Percentiles rank a stretch among this genome's conserved stretches.
phyloP scores from a whole-genome alignment of 1,140 invertebrate genomes.

The Palaemon carinicauda region DNA sequence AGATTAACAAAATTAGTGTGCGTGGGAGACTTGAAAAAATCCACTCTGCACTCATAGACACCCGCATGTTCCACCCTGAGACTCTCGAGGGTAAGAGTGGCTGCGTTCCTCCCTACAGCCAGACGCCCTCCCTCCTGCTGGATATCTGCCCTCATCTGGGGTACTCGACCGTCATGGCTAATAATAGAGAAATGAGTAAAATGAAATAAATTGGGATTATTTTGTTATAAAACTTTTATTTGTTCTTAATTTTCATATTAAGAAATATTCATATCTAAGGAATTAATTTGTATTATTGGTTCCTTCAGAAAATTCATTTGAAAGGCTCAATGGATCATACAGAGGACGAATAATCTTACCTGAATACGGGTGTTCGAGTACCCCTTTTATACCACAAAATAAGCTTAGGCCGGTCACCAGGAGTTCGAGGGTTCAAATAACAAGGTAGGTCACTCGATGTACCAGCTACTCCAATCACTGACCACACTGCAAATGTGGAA shows the following conservation, averaged over 20 bases:
- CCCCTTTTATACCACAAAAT: conserved; percentile 57
- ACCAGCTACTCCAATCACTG: conserved; percentile 50
- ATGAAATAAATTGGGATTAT: no score
- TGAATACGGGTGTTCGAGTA: conserved; percentile 43
- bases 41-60: conserved; percentile 64
- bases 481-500: conserved; percentile 39
- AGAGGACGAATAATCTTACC: conserved; percentile 41
- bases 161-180: conserved; percentile 48
- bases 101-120: conserved; percentile 45
- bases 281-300: no score
- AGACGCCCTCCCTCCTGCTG: conserved; percentile 25
- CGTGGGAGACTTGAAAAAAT: conserved; percentile 64
- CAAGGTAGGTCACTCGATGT: conserved; percentile 50
- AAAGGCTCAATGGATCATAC: no score
- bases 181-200: not conserved
- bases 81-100: conserved; percentile 57
- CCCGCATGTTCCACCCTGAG: conserved; percentile 61
- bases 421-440: conserved; percentile 50
- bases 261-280: no score
- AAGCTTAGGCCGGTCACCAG: conserved; percentile 52
- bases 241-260: no score
- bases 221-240: no score
- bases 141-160: conserved; percentile 34
- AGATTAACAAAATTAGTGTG: conserved; percentile 63
- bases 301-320: no score